Conservation (phyloP, 2,113 vertebrate species). For the Clarias macrocephalus region DNA sequence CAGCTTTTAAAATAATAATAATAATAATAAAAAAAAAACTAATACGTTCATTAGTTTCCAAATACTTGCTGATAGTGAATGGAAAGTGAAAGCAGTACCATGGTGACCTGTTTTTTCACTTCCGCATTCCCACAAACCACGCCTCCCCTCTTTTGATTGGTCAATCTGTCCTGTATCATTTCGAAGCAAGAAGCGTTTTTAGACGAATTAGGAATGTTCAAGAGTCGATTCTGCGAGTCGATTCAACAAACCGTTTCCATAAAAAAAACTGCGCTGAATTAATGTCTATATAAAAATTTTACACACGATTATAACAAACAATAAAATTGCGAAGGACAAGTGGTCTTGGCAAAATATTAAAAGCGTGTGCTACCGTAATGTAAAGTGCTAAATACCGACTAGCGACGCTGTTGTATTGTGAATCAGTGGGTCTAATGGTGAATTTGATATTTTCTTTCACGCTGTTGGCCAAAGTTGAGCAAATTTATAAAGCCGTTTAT, state of each 20-base stretch:
- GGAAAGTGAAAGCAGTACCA: conserved; percentile 42
- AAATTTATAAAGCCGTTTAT: background rate
- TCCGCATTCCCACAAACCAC: background rate
- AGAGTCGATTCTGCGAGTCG: background rate
- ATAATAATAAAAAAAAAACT: too few species aligned
- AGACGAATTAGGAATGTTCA: background rate
- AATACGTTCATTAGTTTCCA: background rate
- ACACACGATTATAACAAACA: background rate
- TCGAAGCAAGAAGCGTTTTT: background rate
- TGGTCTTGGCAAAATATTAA: background rate
- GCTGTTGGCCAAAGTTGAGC: background rate
- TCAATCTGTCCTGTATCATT: too few species aligned
- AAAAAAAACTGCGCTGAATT: background rate
- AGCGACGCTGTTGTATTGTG: background rate
- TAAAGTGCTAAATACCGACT: background rate
- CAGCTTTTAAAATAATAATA: background rate
- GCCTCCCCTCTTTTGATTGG: background rate
- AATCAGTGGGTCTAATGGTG: background rate
- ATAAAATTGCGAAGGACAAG: background rate
- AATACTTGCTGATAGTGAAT: background rate
- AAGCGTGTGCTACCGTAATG: background rate
- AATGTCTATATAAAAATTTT: too few species aligned
- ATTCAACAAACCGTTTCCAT: background rate
- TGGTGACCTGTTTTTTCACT: background rate
- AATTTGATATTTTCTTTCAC: background rate